phyloP scores from a whole-genome alignment of 53 echinoderm and acorn worm genomes.

The Astropecten irregularis region DNA sequence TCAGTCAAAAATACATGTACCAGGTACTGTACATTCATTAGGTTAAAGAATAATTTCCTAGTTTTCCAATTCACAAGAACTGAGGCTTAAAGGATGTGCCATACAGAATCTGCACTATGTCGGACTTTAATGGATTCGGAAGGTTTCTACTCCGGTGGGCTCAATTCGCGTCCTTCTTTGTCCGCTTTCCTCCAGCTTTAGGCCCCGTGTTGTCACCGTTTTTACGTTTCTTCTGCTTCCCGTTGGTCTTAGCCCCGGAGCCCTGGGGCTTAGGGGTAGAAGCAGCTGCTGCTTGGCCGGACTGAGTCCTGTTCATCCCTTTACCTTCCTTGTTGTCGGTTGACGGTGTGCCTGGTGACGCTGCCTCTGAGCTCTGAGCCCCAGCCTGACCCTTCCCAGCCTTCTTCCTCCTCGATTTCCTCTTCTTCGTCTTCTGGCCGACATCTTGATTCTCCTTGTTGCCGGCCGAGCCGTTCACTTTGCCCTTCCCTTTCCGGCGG shows the following conservation, averaged over 20 bases:
- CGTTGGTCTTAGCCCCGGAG: neutral
- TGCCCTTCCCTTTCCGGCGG: conserved; percentile 24
- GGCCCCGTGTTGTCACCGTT: neutral
- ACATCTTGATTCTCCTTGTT: conserved; percentile 21
- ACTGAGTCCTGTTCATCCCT: conserved; percentile 10
- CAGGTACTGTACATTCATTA: too few species aligned
- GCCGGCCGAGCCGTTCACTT: neutral
- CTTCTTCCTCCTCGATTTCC: neutral
- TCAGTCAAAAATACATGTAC: too few species aligned
- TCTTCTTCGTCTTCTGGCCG: neutral
- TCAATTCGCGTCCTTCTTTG: conserved; percentile 18
- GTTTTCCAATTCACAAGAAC: too few species aligned
- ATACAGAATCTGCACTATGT: too few species aligned
- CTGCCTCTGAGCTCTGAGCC: neutral
- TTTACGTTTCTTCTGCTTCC: conserved; percentile 18
- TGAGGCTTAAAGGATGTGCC: too few species aligned
- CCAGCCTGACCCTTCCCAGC: neutral
- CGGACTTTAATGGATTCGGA: too few species aligned
- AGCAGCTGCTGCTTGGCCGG: neutral
- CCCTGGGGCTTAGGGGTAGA: neutral
- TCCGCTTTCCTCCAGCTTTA: conserved; percentile 17
- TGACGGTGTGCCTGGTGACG: neutral
- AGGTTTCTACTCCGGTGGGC: too few species aligned
- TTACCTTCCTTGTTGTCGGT: conserved; percentile 10
- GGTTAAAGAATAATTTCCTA: too few species aligned